These are phyloP conservation scores for Cantharis nigra DNA, from an alignment of 2,888 invertebrate genomes.

Conservation along the genomic window DNA sequence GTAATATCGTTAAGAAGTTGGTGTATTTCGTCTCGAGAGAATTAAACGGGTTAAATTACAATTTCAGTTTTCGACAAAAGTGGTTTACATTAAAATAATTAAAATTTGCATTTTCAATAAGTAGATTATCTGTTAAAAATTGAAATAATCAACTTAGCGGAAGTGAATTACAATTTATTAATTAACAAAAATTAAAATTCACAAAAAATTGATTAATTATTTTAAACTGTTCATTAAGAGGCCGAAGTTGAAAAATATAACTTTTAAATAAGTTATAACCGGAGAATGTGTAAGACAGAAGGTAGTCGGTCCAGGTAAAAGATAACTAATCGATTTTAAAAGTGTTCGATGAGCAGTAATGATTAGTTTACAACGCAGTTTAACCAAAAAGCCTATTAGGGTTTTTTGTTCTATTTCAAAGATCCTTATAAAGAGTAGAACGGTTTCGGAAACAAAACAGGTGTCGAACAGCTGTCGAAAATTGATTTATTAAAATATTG, in stretches of 20 bases:
- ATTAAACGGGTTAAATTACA: conserved; percentile 29
- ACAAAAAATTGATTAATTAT: neutral
- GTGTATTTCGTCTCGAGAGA: conserved; percentile 19
- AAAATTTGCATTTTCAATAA: conserved; percentile 11
- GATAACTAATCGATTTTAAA: conserved; percentile 46
- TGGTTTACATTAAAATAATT: conserved; percentile 36
- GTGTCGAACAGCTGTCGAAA: conserved; percentile 27
- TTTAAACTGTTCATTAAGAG: neutral
- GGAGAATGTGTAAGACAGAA: conserved; percentile 41
- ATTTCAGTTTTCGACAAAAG: conserved; percentile 32
- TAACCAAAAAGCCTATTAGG: conserved; percentile 42
- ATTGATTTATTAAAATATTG: conserved; percentile 29
- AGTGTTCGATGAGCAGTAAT: conserved; percentile 48
- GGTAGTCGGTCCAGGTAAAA: conserved; percentile 47
- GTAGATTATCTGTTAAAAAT: neutral
- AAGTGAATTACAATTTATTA: neutral
- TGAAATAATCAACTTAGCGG: neutral
- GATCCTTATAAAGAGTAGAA: conserved; percentile 28
- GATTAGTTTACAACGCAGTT: conserved; percentile 39
- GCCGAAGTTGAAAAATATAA: neutral
- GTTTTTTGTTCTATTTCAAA: conserved; percentile 31
- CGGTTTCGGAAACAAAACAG: conserved; percentile 26
- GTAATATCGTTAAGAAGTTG: conserved; percentile 22
- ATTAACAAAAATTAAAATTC: neutral
- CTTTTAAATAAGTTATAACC: conserved; percentile 2